Evolutionary conservation across 2,888 invertebrate species (phyloP).

Genomic region (Melanophora roralis): DNA sequence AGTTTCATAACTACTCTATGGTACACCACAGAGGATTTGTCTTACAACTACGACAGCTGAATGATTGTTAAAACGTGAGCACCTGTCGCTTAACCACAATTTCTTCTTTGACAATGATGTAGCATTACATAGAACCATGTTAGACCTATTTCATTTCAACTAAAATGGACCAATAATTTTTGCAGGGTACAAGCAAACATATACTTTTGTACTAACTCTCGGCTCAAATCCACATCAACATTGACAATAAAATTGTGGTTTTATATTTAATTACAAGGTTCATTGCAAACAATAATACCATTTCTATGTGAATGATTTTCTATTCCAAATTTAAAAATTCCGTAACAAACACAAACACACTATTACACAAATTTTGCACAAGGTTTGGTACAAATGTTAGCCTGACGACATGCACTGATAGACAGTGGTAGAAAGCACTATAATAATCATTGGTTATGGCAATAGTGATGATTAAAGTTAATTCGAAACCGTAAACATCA

Average conservation of each 20-base stretch:
- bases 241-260: constrained; percentile 63
- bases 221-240: not conserved
- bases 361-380: not conserved
- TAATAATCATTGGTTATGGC: constrained; percentile 1
- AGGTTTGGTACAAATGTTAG: too few relatives aligned
- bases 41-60: too few relatives aligned
- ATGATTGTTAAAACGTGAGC: too few relatives aligned
- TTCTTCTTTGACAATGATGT: too few relatives aligned
- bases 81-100: too few relatives aligned
- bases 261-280: constrained; percentile 63
- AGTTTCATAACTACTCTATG: too few relatives aligned
- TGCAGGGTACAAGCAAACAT: not conserved
- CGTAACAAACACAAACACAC: constrained; percentile 37
- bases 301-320: constrained; percentile 48
- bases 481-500: constrained; percentile 55
- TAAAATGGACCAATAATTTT: too few relatives aligned
- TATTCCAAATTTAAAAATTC: constrained; percentile 44
- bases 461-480: constrained; percentile 45
- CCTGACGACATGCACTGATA: not conserved
- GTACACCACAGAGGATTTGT: too few relatives aligned
- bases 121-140: too few relatives aligned
- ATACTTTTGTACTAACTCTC: not conserved
- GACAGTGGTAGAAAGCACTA: not conserved
- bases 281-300: constrained; percentile 47
- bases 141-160: too few relatives aligned